Conservation (phyloP, 2,888 invertebrate genomes). For the Phengaris arion region DNA sequence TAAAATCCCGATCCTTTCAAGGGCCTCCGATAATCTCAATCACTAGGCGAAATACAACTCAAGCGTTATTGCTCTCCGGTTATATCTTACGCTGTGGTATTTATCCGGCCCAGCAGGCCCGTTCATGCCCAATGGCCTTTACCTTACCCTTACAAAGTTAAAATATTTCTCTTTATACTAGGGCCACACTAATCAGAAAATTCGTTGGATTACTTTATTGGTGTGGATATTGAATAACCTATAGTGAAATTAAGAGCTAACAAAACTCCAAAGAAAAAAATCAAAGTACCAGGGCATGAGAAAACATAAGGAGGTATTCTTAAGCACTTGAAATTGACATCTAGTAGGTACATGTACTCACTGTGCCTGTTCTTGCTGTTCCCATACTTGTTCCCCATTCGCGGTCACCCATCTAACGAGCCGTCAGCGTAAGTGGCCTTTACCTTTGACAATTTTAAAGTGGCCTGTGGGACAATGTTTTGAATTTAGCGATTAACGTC, state of each 20-base stretch:
- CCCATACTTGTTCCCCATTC: slow-evolving; percentile 36
- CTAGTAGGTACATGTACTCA: neutral
- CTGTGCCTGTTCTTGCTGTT: slow-evolving; percentile 28
- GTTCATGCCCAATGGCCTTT: too few relatives aligned
- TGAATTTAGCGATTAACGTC: slow-evolving; percentile 16
- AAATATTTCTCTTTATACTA: too few relatives aligned
- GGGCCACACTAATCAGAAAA: too few relatives aligned
- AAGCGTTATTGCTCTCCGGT: too few relatives aligned
- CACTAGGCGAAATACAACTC: too few relatives aligned
- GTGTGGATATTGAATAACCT: too few relatives aligned
- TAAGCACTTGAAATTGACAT: slow-evolving; percentile 20
- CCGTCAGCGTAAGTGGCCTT: slow-evolving; percentile 46
- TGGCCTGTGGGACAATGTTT: slow-evolving; percentile 36
- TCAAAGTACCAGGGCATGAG: slow-evolving; percentile 18
- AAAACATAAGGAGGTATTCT: slow-evolving; percentile 13
- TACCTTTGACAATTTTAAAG: slow-evolving; percentile 46
- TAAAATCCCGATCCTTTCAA: too few relatives aligned
- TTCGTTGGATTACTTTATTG: too few relatives aligned
- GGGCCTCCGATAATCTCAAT: too few relatives aligned
- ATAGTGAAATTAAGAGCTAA: neutral
- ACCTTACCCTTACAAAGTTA: too few relatives aligned
- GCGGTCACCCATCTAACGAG: slow-evolving; percentile 44
- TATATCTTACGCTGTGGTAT: too few relatives aligned
- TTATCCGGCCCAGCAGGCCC: too few relatives aligned
- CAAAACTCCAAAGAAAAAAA: neutral